Base-by-base conservation (phyloP, 2,797 vertebrate genomes). In the Dendrocincla tyrannina region DNA sequence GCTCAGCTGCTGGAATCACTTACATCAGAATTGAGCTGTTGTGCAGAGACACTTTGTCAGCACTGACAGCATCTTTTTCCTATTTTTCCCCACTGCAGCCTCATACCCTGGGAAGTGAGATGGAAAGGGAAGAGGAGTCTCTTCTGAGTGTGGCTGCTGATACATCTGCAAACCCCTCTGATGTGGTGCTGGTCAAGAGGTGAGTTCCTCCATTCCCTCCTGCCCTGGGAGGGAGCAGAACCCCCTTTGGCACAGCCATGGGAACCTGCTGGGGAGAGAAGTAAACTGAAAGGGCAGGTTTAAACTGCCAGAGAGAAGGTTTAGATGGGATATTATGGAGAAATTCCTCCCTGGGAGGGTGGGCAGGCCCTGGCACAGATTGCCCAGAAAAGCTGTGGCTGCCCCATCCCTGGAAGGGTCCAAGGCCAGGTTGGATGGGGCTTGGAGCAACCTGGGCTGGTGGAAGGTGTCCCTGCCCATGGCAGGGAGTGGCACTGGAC, bases 381-480 rank as follows among this genome's bases (percentile, higher is more conserved):
- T 56, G 32, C 15, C 35, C 64, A 78, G 56, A 41, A 35, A 0
- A 47, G 42, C 66, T 41, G 60, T 4, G 44, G 52, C 25, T 67
- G 52, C 32, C n/a, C 55, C 41, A 52, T 9, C 41, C 47, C 56
- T 37, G 52, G 56, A 0, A 50, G 13, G 44, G 75, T 0, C 85
- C 75, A 3, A 37, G 32, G 74, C 20, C 66, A 16, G 56, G 58
- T 0, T 70, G 66, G 55, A 47, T 2, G 1, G 9, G 44, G 9
- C 9, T 75, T 11, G 35, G 67, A 72, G 27, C 18, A 42, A 0
- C 18, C 18, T 11, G 67, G 74, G 22, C 1, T 1, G 0, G 27
- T 24, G 35, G 10, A 0, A 72, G 8, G 5, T 49, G 58, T 32
- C 66, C 35, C 35, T 32, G 42, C 14, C 23, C 32, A 4, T 0